A percentile compares a stretch with the other conserved stretches of the same genome.
Evolutionary conservation across 2,113 vertebrate species (phyloP).

Genomic region (Erythrolamprus reginae): DNA sequence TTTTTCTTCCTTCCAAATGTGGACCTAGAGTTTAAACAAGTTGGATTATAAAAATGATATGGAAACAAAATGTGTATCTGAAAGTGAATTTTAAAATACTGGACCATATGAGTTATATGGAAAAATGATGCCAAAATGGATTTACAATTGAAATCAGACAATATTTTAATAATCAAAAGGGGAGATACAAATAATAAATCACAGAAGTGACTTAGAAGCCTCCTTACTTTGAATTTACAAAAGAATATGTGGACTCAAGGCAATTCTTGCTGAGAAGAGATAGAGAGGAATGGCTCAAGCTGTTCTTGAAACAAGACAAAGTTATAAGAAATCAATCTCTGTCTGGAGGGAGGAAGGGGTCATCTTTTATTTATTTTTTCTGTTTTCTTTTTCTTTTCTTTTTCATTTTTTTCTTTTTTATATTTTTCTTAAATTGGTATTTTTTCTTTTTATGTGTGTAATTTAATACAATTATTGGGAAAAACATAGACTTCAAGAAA

Average conservation of each 20-base stretch:
- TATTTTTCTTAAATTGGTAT: background rate
- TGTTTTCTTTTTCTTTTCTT: background rate
- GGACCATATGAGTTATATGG: background rate
- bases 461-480: background rate
- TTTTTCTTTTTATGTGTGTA: background rate
- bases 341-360: background rate
- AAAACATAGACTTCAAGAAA: background rate
- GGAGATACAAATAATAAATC: background rate
- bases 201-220: background rate
- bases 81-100: background rate
- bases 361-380: background rate
- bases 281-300: background rate
- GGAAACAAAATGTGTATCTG: background rate
- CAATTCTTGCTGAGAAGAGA: background rate
- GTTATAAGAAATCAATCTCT: background rate
- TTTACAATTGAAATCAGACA: background rate
- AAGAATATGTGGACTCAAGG: background rate
- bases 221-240: background rate
- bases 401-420: background rate
- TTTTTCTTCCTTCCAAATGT: background rate
- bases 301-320: background rate
- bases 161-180: background rate
- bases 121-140: background rate
- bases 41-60: background rate
- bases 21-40: background rate